Conservation (phyloP, 2,797 vertebrate species). For the Pipistrellus pipistrellus region DNA sequence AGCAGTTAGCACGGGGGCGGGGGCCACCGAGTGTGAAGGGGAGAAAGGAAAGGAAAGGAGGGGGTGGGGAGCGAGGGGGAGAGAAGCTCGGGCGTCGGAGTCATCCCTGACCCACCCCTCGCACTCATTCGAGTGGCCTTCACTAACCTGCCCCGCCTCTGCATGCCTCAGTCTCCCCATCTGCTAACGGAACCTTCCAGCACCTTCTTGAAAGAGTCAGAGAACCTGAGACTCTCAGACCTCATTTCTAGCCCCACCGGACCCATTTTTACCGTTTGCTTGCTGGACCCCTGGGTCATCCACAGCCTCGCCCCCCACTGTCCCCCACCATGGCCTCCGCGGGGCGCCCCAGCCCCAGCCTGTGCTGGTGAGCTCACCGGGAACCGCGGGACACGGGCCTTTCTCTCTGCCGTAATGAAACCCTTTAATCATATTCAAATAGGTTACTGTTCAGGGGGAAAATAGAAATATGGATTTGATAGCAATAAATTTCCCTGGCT, state of each 20-base stretch:
- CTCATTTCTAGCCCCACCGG: neutral
- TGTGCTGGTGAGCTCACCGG: slow-evolving; percentile 91
- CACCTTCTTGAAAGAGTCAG: neutral
- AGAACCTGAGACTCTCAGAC: neutral
- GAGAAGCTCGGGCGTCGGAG: neutral
- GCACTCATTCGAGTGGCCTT: neutral
- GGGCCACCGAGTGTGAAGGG: neutral
- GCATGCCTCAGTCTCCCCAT: slow-evolving; percentile 44
- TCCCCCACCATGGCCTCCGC: slow-evolving; percentile 57
- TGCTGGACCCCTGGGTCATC: neutral
- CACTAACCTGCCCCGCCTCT: neutral
- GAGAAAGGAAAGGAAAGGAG: neutral
- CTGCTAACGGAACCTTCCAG: neutral
- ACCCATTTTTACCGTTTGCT: neutral
- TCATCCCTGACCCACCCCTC: neutral
- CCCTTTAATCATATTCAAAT: slow-evolving; percentile 99
- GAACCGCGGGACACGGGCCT: slow-evolving; percentile 89
- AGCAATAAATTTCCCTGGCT: slow-evolving; percentile 99
- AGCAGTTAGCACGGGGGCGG: neutral
- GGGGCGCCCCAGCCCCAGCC: slow-evolving; percentile 65
- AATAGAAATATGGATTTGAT: slow-evolving; percentile 99
- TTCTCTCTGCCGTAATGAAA: slow-evolving; percentile 92
- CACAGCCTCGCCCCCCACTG: rapidly evolving
- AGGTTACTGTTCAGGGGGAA: slow-evolving; percentile 99
- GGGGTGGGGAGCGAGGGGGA: too few species aligned